Conservation (phyloP, 2,113 vertebrate species). For the Atrichornis clamosus region DNA sequence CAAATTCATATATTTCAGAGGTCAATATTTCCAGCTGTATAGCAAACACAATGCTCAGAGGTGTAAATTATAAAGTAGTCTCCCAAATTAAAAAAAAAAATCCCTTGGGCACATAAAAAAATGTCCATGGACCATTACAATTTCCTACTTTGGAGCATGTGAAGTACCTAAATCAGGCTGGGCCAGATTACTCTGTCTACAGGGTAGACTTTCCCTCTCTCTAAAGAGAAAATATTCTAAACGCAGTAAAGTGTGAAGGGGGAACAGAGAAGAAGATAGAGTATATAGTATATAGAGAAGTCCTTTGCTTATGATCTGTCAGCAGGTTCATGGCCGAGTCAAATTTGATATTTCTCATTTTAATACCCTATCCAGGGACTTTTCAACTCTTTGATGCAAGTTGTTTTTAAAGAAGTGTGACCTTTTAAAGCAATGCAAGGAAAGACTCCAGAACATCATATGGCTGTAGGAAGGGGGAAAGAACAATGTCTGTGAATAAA, state of each 20-base stretch:
- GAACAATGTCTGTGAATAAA: not conserved
- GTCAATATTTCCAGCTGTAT: not conserved
- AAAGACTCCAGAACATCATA: not conserved
- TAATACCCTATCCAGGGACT: not conserved
- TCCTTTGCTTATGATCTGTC: not conserved
- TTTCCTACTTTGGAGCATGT: not conserved
- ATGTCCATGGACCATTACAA: not conserved
- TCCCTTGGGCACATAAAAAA: not conserved
- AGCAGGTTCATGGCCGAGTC: not conserved
- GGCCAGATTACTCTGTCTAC: not conserved
- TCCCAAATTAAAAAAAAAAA: not conserved
- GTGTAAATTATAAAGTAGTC: not conserved
- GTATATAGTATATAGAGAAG: not conserved
- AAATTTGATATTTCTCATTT: not conserved
- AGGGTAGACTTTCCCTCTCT: not conserved
- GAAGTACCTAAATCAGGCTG: not conserved
- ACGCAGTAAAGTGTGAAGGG: not conserved
- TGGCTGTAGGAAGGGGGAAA: not conserved
- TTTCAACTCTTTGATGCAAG: not conserved
- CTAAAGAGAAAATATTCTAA: not conserved
- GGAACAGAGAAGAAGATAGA: no score
- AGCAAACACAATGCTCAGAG: not conserved
- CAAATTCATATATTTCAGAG: not conserved
- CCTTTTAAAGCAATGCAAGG: not conserved
- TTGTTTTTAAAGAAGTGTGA: not conserved